Evolutionary conservation across 2,888 invertebrate genomes (phyloP).

Genomic region (Andricus quercusramuli): DNA sequence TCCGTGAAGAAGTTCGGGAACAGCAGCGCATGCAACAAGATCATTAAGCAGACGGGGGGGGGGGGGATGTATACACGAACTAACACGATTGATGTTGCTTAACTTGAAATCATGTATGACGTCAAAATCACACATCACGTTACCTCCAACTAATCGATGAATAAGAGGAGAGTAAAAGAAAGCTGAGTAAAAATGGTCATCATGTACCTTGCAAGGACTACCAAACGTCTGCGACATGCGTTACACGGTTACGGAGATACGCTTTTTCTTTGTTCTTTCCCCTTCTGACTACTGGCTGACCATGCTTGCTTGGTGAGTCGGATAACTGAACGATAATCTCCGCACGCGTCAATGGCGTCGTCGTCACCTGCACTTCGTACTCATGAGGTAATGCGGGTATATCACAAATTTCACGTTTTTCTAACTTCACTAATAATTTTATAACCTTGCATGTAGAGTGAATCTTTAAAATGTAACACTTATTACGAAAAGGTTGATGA

Average conservation of each 20-base stretch:
- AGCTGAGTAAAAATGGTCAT: neutral
- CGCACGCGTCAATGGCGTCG: conserved; percentile 3
- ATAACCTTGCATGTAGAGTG: neutral
- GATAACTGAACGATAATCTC: neutral
- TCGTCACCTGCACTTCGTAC: conserved; percentile 1
- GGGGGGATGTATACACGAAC: neutral
- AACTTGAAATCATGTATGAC: neutral
- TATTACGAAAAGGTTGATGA: neutral
- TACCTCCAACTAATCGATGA: neutral
- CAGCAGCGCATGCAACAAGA: no score
- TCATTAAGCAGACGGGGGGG: neutral
- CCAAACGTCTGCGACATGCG: neutral
- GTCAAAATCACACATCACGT: neutral
- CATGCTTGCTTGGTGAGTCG: neutral
- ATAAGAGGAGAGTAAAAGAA: neutral
- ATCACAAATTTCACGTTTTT: neutral
- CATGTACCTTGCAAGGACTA: neutral
- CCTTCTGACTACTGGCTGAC: neutral
- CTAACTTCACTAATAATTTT: neutral
- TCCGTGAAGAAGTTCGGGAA: no score
- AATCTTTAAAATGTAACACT: neutral
- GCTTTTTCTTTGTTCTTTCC: neutral
- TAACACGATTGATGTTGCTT: neutral
- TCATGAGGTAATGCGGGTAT: neutral
- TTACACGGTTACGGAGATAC: neutral